Evolutionary conservation across 2,797 vertebrate genomes (phyloP).

Genomic region (Eutrigla gurnardus): DNA sequence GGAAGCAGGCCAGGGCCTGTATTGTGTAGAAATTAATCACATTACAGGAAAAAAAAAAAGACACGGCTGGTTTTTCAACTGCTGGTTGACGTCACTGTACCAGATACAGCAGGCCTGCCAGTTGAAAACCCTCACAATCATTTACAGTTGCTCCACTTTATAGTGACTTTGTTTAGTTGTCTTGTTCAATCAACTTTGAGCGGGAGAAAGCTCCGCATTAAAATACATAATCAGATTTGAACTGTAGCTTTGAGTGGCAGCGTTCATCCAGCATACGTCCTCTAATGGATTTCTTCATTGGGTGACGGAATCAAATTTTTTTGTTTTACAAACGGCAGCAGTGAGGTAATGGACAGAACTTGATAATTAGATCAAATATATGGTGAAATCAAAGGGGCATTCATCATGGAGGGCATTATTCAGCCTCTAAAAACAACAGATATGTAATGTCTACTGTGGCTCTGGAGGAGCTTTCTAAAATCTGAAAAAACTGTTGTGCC

Average conservation of each 20-base stretch:
- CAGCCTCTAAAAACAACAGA: neutral
- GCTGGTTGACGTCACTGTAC: slow-evolving; percentile 61
- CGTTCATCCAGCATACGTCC: neutral
- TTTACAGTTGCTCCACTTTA: slow-evolving; percentile 39
- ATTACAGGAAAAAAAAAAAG: slow-evolving; percentile 48
- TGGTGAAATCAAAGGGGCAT: neutral
- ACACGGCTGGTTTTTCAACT: slow-evolving; percentile 41
- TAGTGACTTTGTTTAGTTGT: slow-evolving; percentile 1
- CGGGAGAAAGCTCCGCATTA: neutral
- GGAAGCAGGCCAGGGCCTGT: slow-evolving; percentile 54
- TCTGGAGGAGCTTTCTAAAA: neutral
- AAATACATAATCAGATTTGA: neutral
- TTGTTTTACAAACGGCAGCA: neutral
- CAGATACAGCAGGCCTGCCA: slow-evolving; percentile 49
- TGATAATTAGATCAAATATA: neutral
- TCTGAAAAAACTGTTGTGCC: neutral
- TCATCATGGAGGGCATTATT: neutral
- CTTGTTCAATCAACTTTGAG: slow-evolving; percentile 21
- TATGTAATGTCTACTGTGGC: neutral
- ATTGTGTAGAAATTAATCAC: slow-evolving; percentile 76
- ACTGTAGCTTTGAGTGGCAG: neutral
- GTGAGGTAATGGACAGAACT: neutral
- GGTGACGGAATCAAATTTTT: neutral
- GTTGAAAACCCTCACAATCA: slow-evolving; percentile 36
- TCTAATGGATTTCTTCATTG: slow-evolving; percentile 4